phyloP scores from a whole-genome alignment of 2,797 vertebrate genomes.

The Pteronotus mesoamericanus region DNA sequence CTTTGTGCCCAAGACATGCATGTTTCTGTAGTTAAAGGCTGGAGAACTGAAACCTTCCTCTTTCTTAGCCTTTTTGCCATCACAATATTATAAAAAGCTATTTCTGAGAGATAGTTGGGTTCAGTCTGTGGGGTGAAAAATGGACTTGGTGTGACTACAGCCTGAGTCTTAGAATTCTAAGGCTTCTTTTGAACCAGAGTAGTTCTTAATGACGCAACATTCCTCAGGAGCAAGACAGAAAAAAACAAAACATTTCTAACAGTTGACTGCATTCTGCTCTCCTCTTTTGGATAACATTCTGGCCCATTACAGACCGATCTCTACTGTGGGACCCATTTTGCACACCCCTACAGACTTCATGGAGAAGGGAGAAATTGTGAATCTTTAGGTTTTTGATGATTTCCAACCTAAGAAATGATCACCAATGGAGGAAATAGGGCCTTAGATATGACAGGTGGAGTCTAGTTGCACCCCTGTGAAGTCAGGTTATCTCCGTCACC shows the following conservation, averaged over 20 bases:
- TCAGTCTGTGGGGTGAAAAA: not conserved
- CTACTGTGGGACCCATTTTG: not conserved
- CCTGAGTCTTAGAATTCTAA: not conserved
- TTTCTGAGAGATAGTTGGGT: not conserved
- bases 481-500: not conserved
- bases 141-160: not conserved
- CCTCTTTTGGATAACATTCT: not conserved
- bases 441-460: not conserved
- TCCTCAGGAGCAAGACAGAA: not conserved
- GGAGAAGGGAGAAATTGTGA: not conserved
- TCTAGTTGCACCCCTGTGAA: not conserved
- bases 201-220: not conserved
- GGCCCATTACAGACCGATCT: not conserved
- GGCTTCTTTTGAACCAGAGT: not conserved
- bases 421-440: not conserved
- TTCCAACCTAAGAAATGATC: constrained; percentile 34
- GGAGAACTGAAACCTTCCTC: constrained; percentile 37
- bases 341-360: not conserved
- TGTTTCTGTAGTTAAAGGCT: constrained; percentile 60
- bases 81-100: constrained; percentile 29
- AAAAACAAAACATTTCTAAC: not conserved
- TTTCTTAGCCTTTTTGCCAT: constrained; percentile 21
- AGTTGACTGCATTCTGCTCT: not conserved
- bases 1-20: constrained; percentile 64
- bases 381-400: constrained; percentile 21